Percentiles rank a stretch among this genome's conserved stretches.
phyloP scores from a whole-genome alignment of 1,140 invertebrate genomes.

The Drosophila lini region DNA sequence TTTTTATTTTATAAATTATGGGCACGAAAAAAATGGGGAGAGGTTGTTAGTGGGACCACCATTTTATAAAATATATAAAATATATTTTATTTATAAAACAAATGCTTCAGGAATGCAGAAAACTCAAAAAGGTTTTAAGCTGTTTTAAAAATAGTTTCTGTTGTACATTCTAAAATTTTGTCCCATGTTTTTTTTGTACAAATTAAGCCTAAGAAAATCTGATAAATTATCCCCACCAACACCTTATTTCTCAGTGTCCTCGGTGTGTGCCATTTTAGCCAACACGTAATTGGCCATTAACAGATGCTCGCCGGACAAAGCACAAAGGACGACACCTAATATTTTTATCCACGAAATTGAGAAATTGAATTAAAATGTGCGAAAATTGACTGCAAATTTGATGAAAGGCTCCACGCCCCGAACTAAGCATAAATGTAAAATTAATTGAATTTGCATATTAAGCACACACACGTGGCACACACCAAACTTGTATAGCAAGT shows the following conservation, averaged over 20 bases:
- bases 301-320: slow-evolving; percentile 57
- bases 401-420: slow-evolving; percentile 18
- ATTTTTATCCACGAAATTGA: slow-evolving; percentile 53
- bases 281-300: slow-evolving; percentile 78
- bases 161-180: too few relatives aligned
- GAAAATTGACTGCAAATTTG: slow-evolving; percentile 62
- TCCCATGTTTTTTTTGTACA: too few relatives aligned
- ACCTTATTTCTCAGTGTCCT: background rate
- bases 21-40: too few relatives aligned
- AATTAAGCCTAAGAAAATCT: too few relatives aligned
- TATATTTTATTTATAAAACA: too few relatives aligned
- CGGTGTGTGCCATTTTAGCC: slow-evolving; percentile 19
- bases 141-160: too few relatives aligned
- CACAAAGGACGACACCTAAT: slow-evolving; percentile 53
- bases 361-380: slow-evolving; percentile 79
- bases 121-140: too few relatives aligned
- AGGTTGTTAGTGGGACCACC: too few relatives aligned
- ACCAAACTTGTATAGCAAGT: background rate
- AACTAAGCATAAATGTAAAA: slow-evolving; percentile 75
- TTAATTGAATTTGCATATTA: slow-evolving; percentile 77
- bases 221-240: too few relatives aligned
- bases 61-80: too few relatives aligned
- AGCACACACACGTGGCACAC: slow-evolving; percentile 16
- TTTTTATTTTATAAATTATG: too few relatives aligned
- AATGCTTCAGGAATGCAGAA: too few relatives aligned